Evolutionary conservation across 2,888 invertebrate species (phyloP).

Genomic region (Cataglyphis altisquamis): DNA sequence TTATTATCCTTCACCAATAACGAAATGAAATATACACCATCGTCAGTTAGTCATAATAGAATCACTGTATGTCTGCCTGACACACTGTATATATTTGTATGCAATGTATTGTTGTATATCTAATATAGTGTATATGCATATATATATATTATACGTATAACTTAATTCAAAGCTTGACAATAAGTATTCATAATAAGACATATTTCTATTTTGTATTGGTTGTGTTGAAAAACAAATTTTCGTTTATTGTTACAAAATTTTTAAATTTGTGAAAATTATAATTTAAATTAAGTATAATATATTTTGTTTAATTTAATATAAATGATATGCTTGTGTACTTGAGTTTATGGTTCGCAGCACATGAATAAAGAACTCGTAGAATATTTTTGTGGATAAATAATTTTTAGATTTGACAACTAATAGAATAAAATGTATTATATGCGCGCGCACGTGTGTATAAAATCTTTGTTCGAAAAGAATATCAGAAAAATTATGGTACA

Average conservation of each 20-base stretch:
- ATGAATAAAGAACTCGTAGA: neutral
- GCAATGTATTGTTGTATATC: neutral
- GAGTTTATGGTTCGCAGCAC: neutral
- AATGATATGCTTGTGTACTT: neutral
- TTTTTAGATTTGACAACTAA: conserved; percentile 31
- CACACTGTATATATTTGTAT: neutral
- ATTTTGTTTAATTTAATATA: neutral
- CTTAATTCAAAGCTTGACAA: neutral
- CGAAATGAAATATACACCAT: conserved; percentile 44
- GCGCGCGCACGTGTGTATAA: too few species aligned
- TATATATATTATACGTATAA: neutral
- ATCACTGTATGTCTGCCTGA: conserved; percentile 9
- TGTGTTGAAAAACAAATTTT: neutral
- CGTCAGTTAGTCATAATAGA: conserved; percentile 44
- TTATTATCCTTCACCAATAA: conserved; percentile 48
- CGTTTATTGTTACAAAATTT: neutral
- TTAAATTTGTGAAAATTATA: neutral
- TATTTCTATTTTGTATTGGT: neutral
- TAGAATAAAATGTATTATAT: neutral
- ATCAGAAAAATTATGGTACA: conserved; percentile 49
- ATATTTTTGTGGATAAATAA: conserved; percentile 9
- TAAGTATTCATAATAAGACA: neutral
- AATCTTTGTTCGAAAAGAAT: conserved; percentile 28
- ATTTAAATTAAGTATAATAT: neutral
- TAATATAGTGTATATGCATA: neutral